phyloP scores from a whole-genome alignment of 2,113 vertebrate genomes.

The Pycnonotus jocosus region DNA sequence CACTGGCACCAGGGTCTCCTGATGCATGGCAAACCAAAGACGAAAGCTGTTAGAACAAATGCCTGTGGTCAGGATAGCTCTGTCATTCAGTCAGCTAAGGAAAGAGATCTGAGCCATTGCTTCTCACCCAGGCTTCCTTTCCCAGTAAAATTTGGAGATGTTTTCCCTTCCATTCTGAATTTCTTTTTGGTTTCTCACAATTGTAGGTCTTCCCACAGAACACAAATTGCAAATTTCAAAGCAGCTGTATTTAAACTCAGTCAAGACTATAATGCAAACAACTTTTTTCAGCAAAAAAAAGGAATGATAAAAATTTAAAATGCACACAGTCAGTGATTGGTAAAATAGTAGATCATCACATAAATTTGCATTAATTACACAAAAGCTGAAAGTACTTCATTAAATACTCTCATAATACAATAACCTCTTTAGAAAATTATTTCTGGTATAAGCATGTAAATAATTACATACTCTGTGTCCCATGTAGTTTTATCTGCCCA shows the following conservation, averaged over 20 bases:
- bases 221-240: constrained; percentile 28
- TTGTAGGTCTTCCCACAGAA: not conserved
- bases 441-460: constrained; percentile 51
- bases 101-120: not conserved
- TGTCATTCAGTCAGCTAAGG: not conserved
- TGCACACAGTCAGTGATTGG: constrained; percentile 12
- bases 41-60: not conserved
- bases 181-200: not conserved
- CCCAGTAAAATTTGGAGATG: not conserved
- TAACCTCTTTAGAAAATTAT: constrained; percentile 51
- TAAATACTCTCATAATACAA: constrained; percentile 37
- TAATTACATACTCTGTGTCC: constrained; percentile 45
- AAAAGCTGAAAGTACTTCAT: constrained; percentile 56
- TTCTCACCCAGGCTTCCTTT: not conserved
- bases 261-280: not conserved
- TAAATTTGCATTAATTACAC: constrained; percentile 55
- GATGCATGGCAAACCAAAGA: not conserved
- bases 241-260: constrained; percentile 45
- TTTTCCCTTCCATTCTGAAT: not conserved
- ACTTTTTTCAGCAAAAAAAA: not conserved
- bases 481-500: constrained; percentile 25
- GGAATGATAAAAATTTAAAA: constrained; percentile 11
- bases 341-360: constrained; percentile 55
- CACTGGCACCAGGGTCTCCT: not conserved
- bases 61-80: not conserved